A percentile compares a stretch with the other conserved stretches of the same genome.
These are phyloP conservation scores for Hirtodrosophila histrioides DNA, from an alignment of 2,888 invertebrate genomes.

Conservation along the genomic window DNA sequence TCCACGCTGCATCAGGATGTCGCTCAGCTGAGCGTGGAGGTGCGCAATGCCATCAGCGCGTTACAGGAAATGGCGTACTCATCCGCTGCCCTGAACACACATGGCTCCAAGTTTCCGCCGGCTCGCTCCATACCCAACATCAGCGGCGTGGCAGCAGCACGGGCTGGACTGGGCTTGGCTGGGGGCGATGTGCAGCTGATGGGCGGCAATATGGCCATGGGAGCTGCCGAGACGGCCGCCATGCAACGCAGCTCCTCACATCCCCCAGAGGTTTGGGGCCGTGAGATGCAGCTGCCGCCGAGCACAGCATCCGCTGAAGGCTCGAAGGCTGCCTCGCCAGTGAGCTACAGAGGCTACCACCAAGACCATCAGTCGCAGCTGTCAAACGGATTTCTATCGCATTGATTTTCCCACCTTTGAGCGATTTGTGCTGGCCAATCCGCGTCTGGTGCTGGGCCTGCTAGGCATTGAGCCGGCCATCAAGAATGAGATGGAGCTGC, in stretches of 20 bases:
- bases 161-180: constrained; percentile 32
- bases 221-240: constrained; percentile 51
- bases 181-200: constrained; percentile 28
- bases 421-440: constrained; percentile 88
- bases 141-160: constrained; percentile 83
- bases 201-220: constrained; percentile 38
- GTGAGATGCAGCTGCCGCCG: constrained; percentile 85
- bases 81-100: constrained; percentile 86
- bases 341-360: constrained; percentile 18
- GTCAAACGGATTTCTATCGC: constrained; percentile 83
- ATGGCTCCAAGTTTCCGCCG: constrained; percentile 86
- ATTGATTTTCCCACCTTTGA: constrained; percentile 83
- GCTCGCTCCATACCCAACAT: constrained; percentile 94
- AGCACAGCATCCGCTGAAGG: constrained; percentile 3
- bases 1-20: constrained; percentile 93
- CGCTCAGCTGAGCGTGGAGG: constrained; percentile 93
- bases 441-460: constrained; percentile 89
- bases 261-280: constrained; percentile 93
- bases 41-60: constrained; percentile 92
- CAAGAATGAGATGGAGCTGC: constrained; percentile 81
- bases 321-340: constrained; percentile 56
- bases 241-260: constrained; percentile 92
- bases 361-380: constrained; percentile 62
- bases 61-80: constrained; percentile 91
- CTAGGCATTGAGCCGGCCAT: constrained; percentile 89